Percentiles rank a stretch among this genome's conserved stretches.
These are phyloP conservation scores for Keiferia lycopersicella DNA, from an alignment of 2,888 invertebrate species.

Conservation along the genomic window DNA sequence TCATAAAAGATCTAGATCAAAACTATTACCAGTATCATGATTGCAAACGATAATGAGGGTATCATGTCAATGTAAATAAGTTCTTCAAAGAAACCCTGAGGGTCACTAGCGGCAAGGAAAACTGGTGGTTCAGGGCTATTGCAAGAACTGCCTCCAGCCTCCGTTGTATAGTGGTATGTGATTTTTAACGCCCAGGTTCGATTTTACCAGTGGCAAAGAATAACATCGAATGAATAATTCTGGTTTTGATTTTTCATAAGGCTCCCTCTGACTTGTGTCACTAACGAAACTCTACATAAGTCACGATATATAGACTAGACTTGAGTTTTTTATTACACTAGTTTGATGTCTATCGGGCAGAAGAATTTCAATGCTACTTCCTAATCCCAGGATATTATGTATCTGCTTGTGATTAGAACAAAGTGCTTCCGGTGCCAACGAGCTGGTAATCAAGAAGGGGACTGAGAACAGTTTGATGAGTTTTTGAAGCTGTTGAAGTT, in stretches of 20 bases:
- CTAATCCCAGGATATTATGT: conserved; percentile 1
- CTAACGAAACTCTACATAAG: too few species aligned
- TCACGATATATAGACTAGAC: too few species aligned
- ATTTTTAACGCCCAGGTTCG: too few species aligned
- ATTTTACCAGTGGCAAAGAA: too few species aligned
- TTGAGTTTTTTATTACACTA: too few species aligned
- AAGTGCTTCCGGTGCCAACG: conserved; percentile 2
- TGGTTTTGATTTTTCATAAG: too few species aligned
- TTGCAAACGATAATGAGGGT: conserved; percentile 9
- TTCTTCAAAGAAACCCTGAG: conserved; percentile 13
- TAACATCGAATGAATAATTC: too few species aligned
- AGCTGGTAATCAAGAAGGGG: background rate
- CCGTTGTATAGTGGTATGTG: background rate
- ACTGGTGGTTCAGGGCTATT: background rate
- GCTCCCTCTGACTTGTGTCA: background rate
- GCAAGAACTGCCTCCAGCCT: background rate
- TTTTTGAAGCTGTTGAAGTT: background rate
- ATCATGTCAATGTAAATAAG: background rate
- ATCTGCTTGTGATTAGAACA: conserved; percentile 6
- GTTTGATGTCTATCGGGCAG: background rate
- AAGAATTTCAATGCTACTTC: conserved; percentile 11
- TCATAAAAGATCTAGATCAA: background rate
- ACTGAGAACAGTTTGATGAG: background rate
- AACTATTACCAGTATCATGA: background rate
- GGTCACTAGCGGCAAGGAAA: background rate